phyloP scores from a whole-genome alignment of 2,113 vertebrate genomes.

The Saccopteryx leptura region DNA sequence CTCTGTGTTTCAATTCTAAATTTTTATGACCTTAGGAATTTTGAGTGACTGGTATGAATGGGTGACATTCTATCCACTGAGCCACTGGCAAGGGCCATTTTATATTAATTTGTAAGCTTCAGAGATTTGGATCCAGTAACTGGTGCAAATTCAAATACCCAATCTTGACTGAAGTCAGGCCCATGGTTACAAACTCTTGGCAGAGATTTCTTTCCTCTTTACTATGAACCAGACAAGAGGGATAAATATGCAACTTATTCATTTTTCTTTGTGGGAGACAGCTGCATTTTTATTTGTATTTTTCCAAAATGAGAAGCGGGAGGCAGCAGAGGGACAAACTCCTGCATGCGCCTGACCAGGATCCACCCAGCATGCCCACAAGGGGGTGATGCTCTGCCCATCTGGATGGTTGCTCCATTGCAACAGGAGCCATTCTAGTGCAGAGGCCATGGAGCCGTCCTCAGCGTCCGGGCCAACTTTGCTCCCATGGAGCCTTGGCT shows the following conservation, averaged over 20 bases:
- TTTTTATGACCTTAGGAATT: background rate
- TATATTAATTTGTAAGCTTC: slow-evolving; percentile 47
- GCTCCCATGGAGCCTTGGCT: no score
- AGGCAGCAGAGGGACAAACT: no score
- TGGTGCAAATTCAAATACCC: background rate
- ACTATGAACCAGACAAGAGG: background rate
- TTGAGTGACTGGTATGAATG: background rate
- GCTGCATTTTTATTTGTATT: background rate
- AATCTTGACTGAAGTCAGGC: background rate
- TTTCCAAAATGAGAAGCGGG: no score
- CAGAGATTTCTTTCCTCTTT: slow-evolving; percentile 2
- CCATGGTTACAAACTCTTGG: background rate
- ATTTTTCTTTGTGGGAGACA: background rate
- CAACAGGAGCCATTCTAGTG: no score
- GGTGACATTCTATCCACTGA: no score
- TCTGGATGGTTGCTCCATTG: no score
- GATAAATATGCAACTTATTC: background rate
- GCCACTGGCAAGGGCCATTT: background rate
- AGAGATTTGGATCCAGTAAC: background rate
- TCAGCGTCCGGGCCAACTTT: no score
- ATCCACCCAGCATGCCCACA: no score
- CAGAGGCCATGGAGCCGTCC: no score
- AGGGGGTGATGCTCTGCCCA: no score
- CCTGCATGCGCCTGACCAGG: no score
- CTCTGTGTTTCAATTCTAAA: background rate